Base-by-base conservation (phyloP, 2,888 invertebrate species). In the Drosophila longiperda region DNA sequence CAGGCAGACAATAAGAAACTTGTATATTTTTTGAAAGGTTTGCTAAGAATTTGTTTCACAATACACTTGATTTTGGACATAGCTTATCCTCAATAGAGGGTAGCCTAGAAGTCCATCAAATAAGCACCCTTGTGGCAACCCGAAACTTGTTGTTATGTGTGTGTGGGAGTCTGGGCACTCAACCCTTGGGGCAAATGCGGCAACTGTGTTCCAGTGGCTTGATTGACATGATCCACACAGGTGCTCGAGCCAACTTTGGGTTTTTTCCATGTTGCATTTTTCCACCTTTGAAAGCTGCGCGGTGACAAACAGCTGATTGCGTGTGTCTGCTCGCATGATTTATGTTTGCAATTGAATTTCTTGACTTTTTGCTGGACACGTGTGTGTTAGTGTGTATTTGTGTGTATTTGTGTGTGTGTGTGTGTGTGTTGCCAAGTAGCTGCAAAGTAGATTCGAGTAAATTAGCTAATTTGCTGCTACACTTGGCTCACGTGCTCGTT, bases 391-490 rank as follows among this genome's bases (percentile, higher is more conserved):
- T 9, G n/a, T n/a, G n/a, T 52, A 12, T 20, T 45, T 54, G 38
- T 38, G 6, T 42, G n/a, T 20, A 6, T 12, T 17, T 87, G 82
- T 85, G 83, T 67, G 76, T 61, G 57, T 40, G 17, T 17, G 36
- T 29, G 23, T 20, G 66, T 48, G 55, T 33, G 49, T 49, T 38
- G 55, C 54, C 66, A 52, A 74, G 66, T 36, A 77, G 59, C 55
- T 66, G 33, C 49, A 29, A 73, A 73, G 15, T 23, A 23, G 81
- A 76, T 76, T 76, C 59, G 75, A 80, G 77, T 78, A 91, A 91
- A 90, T 90, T 90, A 91, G 90, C 91, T 91, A 80, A 80, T 91
- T 91, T 91, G 87, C 89, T 83, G 89, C 83, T 89, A 91, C 91
- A 90, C 80, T 82, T 87, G 85, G 72, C 90, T 90, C 82, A 88